Base-by-base conservation (phyloP, 1,140 invertebrate genomes). In the Drosophila sturtevanti region DNA sequence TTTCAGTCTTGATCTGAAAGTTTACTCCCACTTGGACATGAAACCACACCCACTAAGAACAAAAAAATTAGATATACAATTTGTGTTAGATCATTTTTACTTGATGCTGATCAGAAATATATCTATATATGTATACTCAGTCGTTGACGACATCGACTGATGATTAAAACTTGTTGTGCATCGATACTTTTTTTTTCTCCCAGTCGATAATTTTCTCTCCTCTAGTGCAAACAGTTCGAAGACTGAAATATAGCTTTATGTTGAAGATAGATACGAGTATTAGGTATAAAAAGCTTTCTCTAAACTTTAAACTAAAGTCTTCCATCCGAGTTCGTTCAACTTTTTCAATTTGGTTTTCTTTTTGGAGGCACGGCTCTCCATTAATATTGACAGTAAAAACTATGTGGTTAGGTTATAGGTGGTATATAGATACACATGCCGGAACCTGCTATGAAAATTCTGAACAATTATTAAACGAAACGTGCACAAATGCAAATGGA, bases 271-370 rank as follows among this genome's bases (percentile, higher is more conserved):
- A n/a, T n/a, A n/a, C n/a, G n/a, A n/a, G n/a, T n/a, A n/a, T n/a
- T 41, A 63, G 14, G 4, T 35, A 35, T 12, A 16, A 68, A 80
- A 78, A 84, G 79, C 80, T 84, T 31, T 14, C 14, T 22, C 22
- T 41, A 31, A n/a, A 72, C 52, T 67, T 73, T 48, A 35, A 63
- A 72, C 27, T 55, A 51, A 81, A 69, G 73, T 64, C 68, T 63
- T 24, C n/a, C 1, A 7, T 65, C 51, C 41, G 34, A 24, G 81
- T 86, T 87, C 82, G 75, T 87, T 87, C 72, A 89, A 87, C 82
- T 79, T 79, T 55, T 37, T 21, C 18, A 18, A n/a, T 41, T 35
- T 41, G 37, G 55, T 24, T 38, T 60, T 44, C 35, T 61, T 10
- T 27, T 62, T 31, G 58, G 81, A 65, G 70, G 81, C 78, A 7